phyloP scores from a whole-genome alignment of 1,140 invertebrate species.

The Thalassaphorura encarpata region DNA sequence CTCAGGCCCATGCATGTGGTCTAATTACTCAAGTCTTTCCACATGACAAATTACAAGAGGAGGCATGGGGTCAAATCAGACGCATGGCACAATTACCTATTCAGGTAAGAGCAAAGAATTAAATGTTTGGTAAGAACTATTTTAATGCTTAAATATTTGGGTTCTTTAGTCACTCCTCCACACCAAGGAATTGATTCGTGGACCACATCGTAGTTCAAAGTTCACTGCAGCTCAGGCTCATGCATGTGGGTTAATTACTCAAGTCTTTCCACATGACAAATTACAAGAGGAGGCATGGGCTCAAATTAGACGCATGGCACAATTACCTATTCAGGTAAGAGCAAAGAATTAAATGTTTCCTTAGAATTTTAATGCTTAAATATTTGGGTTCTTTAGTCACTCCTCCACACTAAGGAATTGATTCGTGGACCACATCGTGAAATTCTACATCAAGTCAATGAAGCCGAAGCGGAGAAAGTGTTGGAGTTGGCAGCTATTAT shows the following conservation, averaged over 20 bases:
- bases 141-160: no score
- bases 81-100: constrained; percentile 41
- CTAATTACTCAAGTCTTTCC: constrained; percentile 61
- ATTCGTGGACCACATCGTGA: neutral
- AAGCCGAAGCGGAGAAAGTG: neutral
- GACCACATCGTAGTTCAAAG: constrained; percentile 46
- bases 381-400: neutral
- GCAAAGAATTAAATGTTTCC: neutral
- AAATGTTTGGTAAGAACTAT: neutral
- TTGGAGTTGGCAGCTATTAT: neutral
- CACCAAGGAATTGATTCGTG: neutral
- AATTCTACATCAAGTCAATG: neutral
- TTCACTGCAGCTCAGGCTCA: constrained; percentile 63
- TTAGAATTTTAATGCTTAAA: no score
- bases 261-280: constrained; percentile 49
- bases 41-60: constrained; percentile 44
- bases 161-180: neutral
- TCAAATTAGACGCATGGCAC: constrained; percentile 41
- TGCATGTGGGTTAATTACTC: constrained; percentile 57
- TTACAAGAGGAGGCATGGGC: constrained; percentile 49
- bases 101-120: constrained; percentile 18
- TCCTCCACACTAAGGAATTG: neutral
- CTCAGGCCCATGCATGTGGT: constrained; percentile 57
- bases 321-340: constrained; percentile 38
- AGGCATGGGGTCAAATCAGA: constrained; percentile 47